These are phyloP conservation scores for Leptosomus discolor DNA, from an alignment of 2,113 vertebrate genomes.

Conservation along the genomic window DNA sequence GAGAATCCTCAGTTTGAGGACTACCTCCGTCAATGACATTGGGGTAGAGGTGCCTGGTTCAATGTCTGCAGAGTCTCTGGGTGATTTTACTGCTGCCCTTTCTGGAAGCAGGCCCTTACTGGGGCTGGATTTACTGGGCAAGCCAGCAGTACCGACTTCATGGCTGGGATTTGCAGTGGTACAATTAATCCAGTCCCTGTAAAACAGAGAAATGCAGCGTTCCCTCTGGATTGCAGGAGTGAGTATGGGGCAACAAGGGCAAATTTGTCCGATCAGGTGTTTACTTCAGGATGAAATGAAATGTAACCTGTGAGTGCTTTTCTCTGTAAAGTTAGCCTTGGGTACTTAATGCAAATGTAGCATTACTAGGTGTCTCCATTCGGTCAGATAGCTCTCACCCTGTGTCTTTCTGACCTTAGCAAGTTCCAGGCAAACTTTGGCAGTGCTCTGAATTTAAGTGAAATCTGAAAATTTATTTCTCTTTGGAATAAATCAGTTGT, in stretches of 20 bases:
- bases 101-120: neutral
- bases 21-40: neutral
- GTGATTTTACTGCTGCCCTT: neutral
- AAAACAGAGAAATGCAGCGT: neutral
- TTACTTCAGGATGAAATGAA: neutral
- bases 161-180: neutral
- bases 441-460: neutral
- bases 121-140: neutral
- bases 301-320: neutral
- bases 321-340: neutral
- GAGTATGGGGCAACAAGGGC: neutral
- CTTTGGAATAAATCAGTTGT: neutral
- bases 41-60: rapidly evolving
- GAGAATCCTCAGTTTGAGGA: neutral
- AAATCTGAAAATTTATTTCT: neutral
- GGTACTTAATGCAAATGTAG: neutral
- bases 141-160: neutral
- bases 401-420: neutral
- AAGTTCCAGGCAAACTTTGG: neutral
- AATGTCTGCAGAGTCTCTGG: neutral
- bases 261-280: neutral
- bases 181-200: neutral
- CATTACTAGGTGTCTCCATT: neutral
- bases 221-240: neutral
- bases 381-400: neutral